Evolutionary conservation across 23 tunicate species (phyloP).

Genomic region (Trididemnum clinides): DNA sequence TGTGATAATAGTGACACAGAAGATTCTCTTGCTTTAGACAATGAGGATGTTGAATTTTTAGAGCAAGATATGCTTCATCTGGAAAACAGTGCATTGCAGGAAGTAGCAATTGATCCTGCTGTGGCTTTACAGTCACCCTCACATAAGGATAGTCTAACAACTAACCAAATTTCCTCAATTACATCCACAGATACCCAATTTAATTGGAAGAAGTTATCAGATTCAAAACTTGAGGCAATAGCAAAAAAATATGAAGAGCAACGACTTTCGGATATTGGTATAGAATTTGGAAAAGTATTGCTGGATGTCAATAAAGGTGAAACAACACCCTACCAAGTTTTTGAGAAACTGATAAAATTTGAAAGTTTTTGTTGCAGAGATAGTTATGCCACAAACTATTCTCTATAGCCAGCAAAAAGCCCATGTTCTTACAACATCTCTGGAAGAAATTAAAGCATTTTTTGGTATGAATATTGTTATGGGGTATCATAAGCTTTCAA

Average conservation of each 20-base stretch:
- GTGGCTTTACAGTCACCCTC: no score
- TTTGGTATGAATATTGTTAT: conserved; percentile 6
- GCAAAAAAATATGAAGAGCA: not conserved
- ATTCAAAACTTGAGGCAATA: not conserved
- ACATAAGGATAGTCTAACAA: no score
- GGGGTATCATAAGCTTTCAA: conserved; percentile 17
- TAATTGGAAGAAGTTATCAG: not conserved
- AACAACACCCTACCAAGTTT: not conserved
- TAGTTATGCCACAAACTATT: conserved; percentile 4
- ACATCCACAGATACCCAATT: not conserved
- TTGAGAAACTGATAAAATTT: not conserved
- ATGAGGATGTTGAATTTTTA: no score
- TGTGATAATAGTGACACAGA: no score
- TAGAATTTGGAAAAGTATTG: not conserved
- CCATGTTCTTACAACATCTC: not conserved
- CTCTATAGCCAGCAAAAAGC: conserved; percentile 23
- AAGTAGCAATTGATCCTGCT: no score
- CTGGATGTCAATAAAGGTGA: not conserved
- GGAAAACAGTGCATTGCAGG: no score
- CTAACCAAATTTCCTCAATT: no score
- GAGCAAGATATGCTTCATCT: no score
- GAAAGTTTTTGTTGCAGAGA: not conserved
- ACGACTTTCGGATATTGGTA: not conserved
- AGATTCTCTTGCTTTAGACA: no score
- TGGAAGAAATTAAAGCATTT: conserved; percentile 16